These are phyloP conservation scores for Eclectus roratus DNA, from an alignment of 2,113 vertebrate species.

Conservation along the genomic window DNA sequence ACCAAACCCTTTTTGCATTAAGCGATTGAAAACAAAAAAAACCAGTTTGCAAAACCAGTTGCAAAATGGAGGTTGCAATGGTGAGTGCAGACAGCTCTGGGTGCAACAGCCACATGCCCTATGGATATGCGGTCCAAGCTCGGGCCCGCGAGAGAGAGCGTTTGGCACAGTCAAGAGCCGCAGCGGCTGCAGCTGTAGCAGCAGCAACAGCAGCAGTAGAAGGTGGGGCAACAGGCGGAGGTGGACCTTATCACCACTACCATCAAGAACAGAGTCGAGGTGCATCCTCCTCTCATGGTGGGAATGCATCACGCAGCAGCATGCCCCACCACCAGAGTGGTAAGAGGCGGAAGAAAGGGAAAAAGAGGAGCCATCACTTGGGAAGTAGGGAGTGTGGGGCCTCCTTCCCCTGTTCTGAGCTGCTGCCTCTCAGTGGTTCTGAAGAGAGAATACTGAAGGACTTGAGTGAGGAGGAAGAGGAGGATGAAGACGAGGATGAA, in stretches of 20 bases:
- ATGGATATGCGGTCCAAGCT: slow-evolving; percentile 87
- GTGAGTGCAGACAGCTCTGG: slow-evolving; percentile 93
- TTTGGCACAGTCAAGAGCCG: slow-evolving; percentile 80
- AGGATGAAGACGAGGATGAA: slow-evolving; percentile 80
- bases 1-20: neutral
- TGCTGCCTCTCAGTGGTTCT: slow-evolving; percentile 90
- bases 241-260: slow-evolving; percentile 81
- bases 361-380: slow-evolving; percentile 58
- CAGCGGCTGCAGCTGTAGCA: slow-evolving; percentile 73
- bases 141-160: slow-evolving; percentile 88
- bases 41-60: neutral
- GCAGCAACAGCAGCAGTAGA: slow-evolving; percentile 83
- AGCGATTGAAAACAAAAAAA: neutral
- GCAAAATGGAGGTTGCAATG: slow-evolving; percentile 96
- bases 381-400: slow-evolving; percentile 63
- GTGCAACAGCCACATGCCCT: slow-evolving; percentile 94
- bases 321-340: slow-evolving; percentile 67
- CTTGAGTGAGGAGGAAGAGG: slow-evolving; percentile 88
- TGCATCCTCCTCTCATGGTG: slow-evolving; percentile 71
- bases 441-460: slow-evolving; percentile 94
- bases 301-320: slow-evolving; percentile 29
- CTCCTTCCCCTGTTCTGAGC: slow-evolving; percentile 88
- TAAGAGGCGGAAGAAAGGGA: slow-evolving; percentile 57
- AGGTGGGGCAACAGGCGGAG: slow-evolving; percentile 69
- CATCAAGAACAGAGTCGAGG: slow-evolving; percentile 78